Evolutionary conservation across 2,888 invertebrate genomes (phyloP).

Genomic region (Julus scandinavius): DNA sequence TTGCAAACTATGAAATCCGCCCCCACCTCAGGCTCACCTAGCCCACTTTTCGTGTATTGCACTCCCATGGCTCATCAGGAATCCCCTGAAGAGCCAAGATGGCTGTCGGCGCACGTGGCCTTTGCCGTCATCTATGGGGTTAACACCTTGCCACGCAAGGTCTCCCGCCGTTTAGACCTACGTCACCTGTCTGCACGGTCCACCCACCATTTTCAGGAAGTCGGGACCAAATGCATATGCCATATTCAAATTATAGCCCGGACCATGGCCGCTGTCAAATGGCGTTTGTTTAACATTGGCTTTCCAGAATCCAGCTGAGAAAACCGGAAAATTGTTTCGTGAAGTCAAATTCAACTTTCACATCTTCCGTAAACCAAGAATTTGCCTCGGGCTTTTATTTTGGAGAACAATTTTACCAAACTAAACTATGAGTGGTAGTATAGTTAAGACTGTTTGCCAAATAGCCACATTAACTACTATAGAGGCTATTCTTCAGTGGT

Average conservation of each 20-base stretch:
- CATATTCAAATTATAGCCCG: not conserved
- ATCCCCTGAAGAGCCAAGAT: conserved; percentile 24
- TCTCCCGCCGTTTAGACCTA: not conserved
- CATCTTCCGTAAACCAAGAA: too few relatives aligned
- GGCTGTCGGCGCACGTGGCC: not conserved
- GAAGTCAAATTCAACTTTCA: too few relatives aligned
- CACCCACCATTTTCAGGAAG: not conserved
- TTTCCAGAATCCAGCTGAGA: not conserved
- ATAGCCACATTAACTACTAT: too few relatives aligned
- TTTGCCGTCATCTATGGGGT: not conserved
- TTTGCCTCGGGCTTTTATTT: too few relatives aligned
- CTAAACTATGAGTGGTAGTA: too few relatives aligned
- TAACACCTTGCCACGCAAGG: conserved; percentile 10
- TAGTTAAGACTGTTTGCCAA: too few relatives aligned
- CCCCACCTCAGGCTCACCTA: conserved; percentile 17
- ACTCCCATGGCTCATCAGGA: conserved; percentile 20
- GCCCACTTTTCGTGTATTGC: not conserved
- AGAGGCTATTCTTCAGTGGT: too few relatives aligned
- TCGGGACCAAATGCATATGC: not conserved
- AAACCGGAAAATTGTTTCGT: not conserved
- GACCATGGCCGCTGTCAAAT: not conserved
- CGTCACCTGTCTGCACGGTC: not conserved
- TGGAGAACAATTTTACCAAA: too few relatives aligned
- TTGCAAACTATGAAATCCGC: conserved; percentile 16
- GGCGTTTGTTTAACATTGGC: not conserved